Conservation (phyloP, 2,888 invertebrate species). For the Epiblema foenella region DNA sequence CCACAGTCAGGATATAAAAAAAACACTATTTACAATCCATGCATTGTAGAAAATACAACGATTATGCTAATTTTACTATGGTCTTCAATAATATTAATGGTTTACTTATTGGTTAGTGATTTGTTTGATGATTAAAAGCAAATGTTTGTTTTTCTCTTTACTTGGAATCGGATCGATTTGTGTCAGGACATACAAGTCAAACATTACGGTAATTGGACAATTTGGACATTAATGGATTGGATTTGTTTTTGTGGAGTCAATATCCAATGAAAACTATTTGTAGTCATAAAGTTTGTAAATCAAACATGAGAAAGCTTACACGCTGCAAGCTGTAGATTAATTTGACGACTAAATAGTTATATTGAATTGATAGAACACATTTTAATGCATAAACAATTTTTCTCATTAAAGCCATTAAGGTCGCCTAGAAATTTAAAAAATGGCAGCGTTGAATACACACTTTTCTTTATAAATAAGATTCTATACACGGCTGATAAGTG, state of each 20-base stretch:
- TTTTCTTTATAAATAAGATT: slow-evolving; percentile 38
- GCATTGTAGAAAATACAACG: no score
- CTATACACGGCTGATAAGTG: slow-evolving; percentile 31
- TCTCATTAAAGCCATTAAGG: no score
- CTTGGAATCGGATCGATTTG: slow-evolving; percentile 34
- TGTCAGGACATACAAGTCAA: slow-evolving; percentile 18
- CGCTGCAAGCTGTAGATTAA: no score
- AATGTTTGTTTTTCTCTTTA: slow-evolving; percentile 37
- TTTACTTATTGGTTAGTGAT: neutral
- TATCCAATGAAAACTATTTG: neutral
- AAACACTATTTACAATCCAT: no score
- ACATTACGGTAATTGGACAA: slow-evolving; percentile 9
- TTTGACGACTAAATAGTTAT: no score
- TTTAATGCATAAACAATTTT: no score
- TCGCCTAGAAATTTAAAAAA: slow-evolving; percentile 17
- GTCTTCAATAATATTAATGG: neutral
- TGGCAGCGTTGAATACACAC: slow-evolving; percentile 17
- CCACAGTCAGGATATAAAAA: no score
- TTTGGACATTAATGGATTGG: neutral
- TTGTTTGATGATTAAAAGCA: slow-evolving; percentile 21
- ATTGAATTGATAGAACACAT: no score
- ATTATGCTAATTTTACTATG: no score
- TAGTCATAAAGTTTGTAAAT: no score
- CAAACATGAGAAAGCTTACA: no score
- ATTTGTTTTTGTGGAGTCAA: neutral